Conservation (phyloP, 2,113 vertebrate genomes). For the Semicossyphus pulcher region DNA sequence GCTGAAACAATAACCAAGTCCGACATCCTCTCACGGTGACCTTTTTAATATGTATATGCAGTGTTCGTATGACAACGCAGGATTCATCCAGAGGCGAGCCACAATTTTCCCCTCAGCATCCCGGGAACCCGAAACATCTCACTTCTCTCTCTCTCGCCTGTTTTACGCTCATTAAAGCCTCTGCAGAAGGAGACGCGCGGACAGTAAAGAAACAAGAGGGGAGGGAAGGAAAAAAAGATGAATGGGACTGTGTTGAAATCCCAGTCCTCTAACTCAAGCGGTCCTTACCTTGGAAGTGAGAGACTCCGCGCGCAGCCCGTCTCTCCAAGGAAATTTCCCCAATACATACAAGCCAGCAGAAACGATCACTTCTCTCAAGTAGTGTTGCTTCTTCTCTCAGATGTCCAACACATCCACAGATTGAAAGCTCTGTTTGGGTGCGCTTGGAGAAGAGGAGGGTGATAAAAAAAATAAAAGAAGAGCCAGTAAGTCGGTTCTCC, state of each 20-base stretch:
- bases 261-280: conserved; percentile 18
- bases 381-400: conserved; percentile 40
- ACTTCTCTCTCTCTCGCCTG: neutral
- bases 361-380: conserved; percentile 46
- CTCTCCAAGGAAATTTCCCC: conserved; percentile 46
- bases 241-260: conserved; percentile 1
- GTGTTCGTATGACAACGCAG: neutral
- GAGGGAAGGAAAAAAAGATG: neutral
- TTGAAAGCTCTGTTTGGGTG: conserved; percentile 17
- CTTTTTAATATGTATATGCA: neutral
- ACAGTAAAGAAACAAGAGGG: neutral
- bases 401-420: conserved; percentile 71
- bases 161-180: conserved; percentile 26
- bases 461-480: neutral
- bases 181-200: neutral
- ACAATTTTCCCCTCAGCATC: no score
- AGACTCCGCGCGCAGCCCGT: conserved; percentile 52
- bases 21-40: neutral
- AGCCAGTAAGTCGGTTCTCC: conserved; percentile 22
- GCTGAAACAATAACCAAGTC: conserved; percentile 5
- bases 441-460: neutral
- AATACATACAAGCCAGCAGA: conserved; percentile 48
- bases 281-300: conserved; percentile 64
- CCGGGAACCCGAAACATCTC: conserved; percentile 17
- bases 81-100: conserved; percentile 16